A percentile compares a stretch with the other conserved stretches of the same genome.
Evolutionary conservation across 2,797 vertebrate genomes (phyloP).

Genomic region (Parauchenoglanis punctatus): DNA sequence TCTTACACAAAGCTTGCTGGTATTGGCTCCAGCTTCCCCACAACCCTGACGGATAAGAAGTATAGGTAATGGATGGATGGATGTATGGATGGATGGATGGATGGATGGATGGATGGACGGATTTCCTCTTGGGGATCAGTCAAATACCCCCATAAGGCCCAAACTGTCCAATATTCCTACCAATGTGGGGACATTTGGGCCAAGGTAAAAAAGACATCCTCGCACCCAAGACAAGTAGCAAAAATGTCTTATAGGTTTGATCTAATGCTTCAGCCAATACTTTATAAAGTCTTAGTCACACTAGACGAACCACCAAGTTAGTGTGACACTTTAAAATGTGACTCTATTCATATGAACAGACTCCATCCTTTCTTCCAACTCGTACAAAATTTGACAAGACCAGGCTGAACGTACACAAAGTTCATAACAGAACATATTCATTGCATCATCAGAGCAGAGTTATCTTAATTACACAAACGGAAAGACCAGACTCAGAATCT

Average conservation of each 20-base stretch:
- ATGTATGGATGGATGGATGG: too few relatives aligned
- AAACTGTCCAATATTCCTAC: neutral
- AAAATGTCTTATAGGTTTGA: neutral
- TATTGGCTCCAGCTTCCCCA: too few relatives aligned
- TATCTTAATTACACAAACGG: conserved; percentile 1
- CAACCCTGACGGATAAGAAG: too few relatives aligned
- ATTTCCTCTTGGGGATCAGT: neutral
- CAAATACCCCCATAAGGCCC: neutral
- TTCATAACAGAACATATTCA: neutral
- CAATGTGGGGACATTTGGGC: neutral
- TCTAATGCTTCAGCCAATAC: neutral
- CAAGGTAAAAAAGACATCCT: neutral
- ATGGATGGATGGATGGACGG: too few relatives aligned
- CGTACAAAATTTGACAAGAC: neutral
- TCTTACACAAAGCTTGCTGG: too few relatives aligned
- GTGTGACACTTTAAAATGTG: neutral
- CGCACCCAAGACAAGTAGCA: neutral
- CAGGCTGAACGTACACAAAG: neutral
- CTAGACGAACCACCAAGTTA: neutral
- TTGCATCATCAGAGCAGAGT: neutral
- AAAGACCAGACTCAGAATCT: neutral
- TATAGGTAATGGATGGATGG: too few relatives aligned
- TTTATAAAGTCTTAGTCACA: neutral
- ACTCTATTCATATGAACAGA: neutral
- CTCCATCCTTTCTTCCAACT: neutral